Base-by-base conservation (phyloP, 2,113 vertebrate species). In the Dascyllus trimaculatus region DNA sequence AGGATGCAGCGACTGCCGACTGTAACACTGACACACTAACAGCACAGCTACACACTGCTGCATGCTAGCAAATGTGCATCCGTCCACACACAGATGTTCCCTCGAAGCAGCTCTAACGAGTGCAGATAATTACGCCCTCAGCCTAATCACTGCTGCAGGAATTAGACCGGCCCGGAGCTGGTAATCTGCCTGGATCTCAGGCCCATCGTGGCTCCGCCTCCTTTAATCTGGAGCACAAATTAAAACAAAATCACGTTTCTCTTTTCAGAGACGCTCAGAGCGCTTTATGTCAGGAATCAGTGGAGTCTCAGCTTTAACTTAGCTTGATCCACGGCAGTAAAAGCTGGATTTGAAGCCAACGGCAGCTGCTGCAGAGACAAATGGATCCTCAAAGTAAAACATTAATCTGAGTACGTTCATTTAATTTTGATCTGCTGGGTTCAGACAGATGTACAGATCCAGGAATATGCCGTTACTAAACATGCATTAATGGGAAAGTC, bases 1-100 rank as follows among this genome's bases (percentile, higher is more conserved):
- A 35, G 32, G 32, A 29, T 29, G n/a, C n/a, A n/a, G n/a, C n/a
- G n/a, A n/a, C n/a, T n/a, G n/a, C 26, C 26, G 26, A 5, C 26
- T 29, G 81, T 81, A 77, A 89, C 77, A 88, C 82, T 91, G 80
- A 91, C 84, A 90, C 68, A 86, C 62, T 82, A 67, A 84, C 67
- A n/a, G 52, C 46, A 69, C 19, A 59, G 4, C 35, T 29, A 59
- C 56, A 78, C 69, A 63, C 43, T 21, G 32, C 1, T 22, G 5
- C 45, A 51, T 21, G 11, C 19, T 21, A 18, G 29, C 35, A 57
- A 26, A 66, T 25, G 71, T 35, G 46, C 18, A 64, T n/a, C 51
- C 35, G 59, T 22, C 29, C 13, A 24, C 35, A 32, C 48, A 58
- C 70, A 80, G 49, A 32, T 66, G 46, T 25, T 11, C 45, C 24